Conservation (phyloP, 1,140 invertebrate genomes). For the Homarus americanus region DNA sequence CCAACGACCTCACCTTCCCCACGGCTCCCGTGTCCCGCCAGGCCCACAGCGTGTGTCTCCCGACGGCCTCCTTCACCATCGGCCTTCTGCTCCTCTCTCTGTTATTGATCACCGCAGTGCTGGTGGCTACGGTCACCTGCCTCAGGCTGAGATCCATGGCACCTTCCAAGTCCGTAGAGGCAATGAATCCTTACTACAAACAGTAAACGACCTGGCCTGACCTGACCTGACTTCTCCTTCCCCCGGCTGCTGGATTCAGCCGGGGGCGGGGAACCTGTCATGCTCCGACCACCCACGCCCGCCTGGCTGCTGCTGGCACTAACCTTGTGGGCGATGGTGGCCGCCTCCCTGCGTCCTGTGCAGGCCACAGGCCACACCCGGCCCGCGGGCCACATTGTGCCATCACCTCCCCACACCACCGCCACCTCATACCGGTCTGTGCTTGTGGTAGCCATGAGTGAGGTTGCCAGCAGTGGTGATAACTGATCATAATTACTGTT, state of each 20-base stretch:
- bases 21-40: neutral
- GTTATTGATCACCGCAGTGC: constrained; percentile 53
- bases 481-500: too few species aligned
- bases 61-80: constrained; percentile 41
- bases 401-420: neutral
- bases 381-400: neutral
- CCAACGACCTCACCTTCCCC: constrained; percentile 52
- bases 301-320: constrained; percentile 52
- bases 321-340: constrained; percentile 11
- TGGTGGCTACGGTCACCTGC: constrained; percentile 53
- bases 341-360: constrained; percentile 32
- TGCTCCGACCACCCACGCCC: neutral
- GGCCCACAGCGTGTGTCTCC: constrained; percentile 43
- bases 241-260: constrained; percentile 63
- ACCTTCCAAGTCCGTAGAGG: constrained; percentile 37
- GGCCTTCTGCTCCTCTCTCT: constrained; percentile 49
- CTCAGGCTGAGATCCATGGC: constrained; percentile 40
- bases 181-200: constrained; percentile 43
- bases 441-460: too few species aligned
- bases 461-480: too few species aligned
- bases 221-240: neutral
- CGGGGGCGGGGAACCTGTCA: neutral
- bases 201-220: constrained; percentile 17
- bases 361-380: constrained; percentile 53
- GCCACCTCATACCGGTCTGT: neutral